Percentiles rank a stretch among this genome's conserved stretches.
Conservation (phyloP, 2,888 invertebrate species). For the Leptura quadrifasciata region DNA sequence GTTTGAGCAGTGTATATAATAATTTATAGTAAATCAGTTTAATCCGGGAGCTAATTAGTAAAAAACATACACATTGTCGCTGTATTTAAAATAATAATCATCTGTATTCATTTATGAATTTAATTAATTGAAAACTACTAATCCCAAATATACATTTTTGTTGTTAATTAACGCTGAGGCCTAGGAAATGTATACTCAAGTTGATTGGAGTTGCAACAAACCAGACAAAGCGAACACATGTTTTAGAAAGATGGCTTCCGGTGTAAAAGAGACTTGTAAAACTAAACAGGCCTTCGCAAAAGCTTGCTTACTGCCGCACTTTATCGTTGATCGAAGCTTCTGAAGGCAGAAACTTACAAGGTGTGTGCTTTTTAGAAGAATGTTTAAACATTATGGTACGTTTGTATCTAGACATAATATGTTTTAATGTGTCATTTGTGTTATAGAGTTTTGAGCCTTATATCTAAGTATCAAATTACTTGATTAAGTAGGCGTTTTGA, state of each 20-base stretch:
- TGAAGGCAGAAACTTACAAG: neutral
- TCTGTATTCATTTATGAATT: neutral
- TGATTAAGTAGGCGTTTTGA: no score
- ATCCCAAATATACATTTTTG: conserved; percentile 13
- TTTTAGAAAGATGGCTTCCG: conserved; percentile 37
- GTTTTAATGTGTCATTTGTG: neutral
- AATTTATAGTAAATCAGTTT: neutral
- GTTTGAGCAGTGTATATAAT: neutral
- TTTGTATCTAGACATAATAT: neutral
- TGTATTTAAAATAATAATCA: no score
- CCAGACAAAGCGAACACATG: conserved; percentile 27
- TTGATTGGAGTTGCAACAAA: conserved; percentile 16
- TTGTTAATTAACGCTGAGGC: conserved; percentile 4
- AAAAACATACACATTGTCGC: neutral
- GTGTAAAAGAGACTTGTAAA: conserved; percentile 9
- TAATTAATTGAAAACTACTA: neutral
- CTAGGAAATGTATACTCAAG: neutral
- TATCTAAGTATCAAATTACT: no score
- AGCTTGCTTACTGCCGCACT: neutral
- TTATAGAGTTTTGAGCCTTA: no score
- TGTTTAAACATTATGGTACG: neutral
- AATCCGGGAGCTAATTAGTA: neutral
- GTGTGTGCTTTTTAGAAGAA: neutral
- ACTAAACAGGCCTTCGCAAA: conserved; percentile 15
- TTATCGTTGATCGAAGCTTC: conserved; percentile 13